Evolutionary conservation across 1,140 invertebrate species (phyloP).

Genomic region (Halesus radiatus): DNA sequence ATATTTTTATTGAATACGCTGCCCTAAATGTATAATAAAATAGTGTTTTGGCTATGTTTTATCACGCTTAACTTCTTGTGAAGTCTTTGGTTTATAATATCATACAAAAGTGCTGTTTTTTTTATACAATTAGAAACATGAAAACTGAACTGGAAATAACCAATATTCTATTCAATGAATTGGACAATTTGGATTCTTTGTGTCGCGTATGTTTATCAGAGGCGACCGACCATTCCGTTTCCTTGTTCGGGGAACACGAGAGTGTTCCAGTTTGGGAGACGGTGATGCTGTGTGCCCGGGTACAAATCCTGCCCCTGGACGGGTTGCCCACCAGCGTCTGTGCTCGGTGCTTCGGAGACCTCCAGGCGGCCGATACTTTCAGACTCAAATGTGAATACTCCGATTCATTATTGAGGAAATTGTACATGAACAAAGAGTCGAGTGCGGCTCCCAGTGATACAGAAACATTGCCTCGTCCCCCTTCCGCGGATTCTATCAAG

Average conservation of each 20-base stretch:
- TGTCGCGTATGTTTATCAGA: slow-evolving; percentile 31
- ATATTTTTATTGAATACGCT: no score
- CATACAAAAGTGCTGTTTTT: neutral
- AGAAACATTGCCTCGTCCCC: neutral
- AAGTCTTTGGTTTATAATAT: neutral
- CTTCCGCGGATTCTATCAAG: neutral
- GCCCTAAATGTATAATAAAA: no score
- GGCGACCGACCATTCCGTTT: neutral
- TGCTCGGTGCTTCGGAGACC: neutral
- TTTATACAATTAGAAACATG: slow-evolving; percentile 6
- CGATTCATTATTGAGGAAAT: slow-evolving; percentile 29
- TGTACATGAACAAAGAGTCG: neutral
- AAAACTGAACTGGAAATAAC: slow-evolving; percentile 34
- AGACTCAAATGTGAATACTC: slow-evolving; percentile 34
- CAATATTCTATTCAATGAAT: slow-evolving; percentile 12
- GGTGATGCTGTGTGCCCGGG: slow-evolving; percentile 32
- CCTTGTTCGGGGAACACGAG: slow-evolving; percentile 9
- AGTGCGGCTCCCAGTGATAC: neutral
- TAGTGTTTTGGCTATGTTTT: no score
- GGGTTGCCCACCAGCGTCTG: slow-evolving; percentile 26
- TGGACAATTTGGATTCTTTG: slow-evolving; percentile 16
- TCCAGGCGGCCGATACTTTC: slow-evolving; percentile 29
- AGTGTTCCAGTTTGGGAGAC: neutral
- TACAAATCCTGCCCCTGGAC: slow-evolving; percentile 8
- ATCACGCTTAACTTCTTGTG: no score